Percentiles rank a stretch among this genome's conserved stretches.
Evolutionary conservation across 2,113 vertebrate genomes (phyloP).

Genomic region (Platanista minor): DNA sequence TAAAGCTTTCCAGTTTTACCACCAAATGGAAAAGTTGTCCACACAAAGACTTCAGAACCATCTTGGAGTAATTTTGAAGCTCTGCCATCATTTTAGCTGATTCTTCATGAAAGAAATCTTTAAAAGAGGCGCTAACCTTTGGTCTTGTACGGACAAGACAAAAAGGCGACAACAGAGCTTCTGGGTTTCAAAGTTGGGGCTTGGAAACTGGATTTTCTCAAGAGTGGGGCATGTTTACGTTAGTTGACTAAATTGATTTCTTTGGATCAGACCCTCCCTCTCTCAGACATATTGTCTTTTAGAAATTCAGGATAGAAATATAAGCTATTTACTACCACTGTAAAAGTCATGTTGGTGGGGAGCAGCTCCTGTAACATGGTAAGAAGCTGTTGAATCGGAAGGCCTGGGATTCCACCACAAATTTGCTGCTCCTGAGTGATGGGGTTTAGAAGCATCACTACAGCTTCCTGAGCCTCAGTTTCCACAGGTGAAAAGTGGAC

Average conservation of each 20-base stretch:
- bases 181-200: conserved; percentile 24
- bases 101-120: conserved; percentile 68
- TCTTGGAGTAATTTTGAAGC: conserved; percentile 81
- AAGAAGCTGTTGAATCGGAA: fast-evolving
- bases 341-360: fast-evolving
- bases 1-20: conserved; percentile 81
- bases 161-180: conserved; percentile 32
- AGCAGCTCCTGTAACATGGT: not conserved
- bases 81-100: conserved; percentile 76
- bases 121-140: conserved; percentile 75
- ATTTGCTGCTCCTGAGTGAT: fast-evolving
- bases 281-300: fast-evolving
- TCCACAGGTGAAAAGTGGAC: not conserved
- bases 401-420: fast-evolving
- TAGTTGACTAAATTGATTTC: fast-evolving
- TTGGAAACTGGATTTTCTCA: not conserved
- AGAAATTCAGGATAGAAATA: not conserved
- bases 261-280: not conserved
- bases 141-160: not conserved
- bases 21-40: conserved; percentile 81
- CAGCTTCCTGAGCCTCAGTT: not conserved
- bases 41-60: conserved; percentile 81
- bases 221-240: fast-evolving
- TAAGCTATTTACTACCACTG: not conserved
- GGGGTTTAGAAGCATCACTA: fast-evolving